Conservation (phyloP, 2,113 vertebrate genomes). For the Tonatia bakeri region DNA sequence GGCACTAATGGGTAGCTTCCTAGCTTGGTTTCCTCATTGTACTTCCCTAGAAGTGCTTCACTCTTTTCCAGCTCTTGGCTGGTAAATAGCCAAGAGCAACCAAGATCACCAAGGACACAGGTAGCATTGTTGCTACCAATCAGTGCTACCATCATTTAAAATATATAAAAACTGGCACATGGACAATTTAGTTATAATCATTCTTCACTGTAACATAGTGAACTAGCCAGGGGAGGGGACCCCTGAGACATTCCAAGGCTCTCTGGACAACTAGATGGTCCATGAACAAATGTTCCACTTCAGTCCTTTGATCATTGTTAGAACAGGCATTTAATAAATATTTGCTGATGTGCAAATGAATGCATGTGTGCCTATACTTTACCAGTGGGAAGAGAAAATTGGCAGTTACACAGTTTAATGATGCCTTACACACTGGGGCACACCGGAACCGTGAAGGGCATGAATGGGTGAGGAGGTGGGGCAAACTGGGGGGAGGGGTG, state of each 20-base stretch:
- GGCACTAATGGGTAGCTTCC: background rate
- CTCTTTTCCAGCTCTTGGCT: background rate
- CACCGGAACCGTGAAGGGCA: background rate
- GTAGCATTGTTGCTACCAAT: background rate
- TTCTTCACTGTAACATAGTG: background rate
- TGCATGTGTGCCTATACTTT: background rate
- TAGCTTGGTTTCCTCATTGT: background rate
- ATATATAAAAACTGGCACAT: background rate
- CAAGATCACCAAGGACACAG: background rate
- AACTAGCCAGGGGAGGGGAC: background rate
- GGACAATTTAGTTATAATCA: background rate
- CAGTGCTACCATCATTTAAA: background rate
- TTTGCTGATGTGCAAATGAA: constrained; percentile 28
- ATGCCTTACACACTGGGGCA: background rate
- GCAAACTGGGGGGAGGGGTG: background rate
- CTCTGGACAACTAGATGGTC: background rate
- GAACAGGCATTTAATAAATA: constrained; percentile 34
- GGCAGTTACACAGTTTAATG: constrained; percentile 20
- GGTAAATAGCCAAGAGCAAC: background rate
- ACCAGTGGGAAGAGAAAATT: constrained; percentile 29
- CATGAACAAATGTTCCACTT: background rate
- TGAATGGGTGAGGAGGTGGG: background rate
- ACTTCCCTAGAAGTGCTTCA: background rate
- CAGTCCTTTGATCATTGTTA: background rate
- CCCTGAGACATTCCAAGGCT: background rate